A percentile compares a stretch with the other conserved stretches of the same genome.
Conservation (phyloP, 2,888 invertebrate species). For the Stramonita haemastoma region DNA sequence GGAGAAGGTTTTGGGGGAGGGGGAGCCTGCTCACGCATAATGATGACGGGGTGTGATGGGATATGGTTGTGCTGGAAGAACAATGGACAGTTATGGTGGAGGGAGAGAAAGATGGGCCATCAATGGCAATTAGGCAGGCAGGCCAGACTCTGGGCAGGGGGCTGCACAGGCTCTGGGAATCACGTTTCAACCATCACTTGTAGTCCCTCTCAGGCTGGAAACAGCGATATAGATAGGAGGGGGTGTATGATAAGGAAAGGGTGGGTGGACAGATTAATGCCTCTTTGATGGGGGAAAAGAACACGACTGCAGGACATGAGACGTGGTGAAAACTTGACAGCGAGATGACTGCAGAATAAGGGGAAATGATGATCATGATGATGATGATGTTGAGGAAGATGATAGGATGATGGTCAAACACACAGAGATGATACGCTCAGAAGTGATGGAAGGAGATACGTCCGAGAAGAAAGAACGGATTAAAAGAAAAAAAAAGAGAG, state of each 20-base stretch:
- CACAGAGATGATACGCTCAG: too few relatives aligned
- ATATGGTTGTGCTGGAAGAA: not conserved
- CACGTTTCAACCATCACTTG: not conserved
- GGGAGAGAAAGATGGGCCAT: not conserved
- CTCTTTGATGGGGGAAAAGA: too few relatives aligned
- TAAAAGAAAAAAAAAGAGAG: too few relatives aligned
- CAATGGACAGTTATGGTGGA: not conserved
- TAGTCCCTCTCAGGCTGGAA: not conserved
- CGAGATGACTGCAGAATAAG: too few relatives aligned
- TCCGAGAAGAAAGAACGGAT: not conserved
- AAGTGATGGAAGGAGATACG: not conserved
- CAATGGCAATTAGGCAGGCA: not conserved
- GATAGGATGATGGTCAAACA: too few relatives aligned
- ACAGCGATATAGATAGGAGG: not conserved
- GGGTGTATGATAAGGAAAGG: not conserved
- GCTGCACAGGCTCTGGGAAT: not conserved
- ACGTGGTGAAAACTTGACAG: too few relatives aligned
- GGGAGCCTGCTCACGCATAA: not conserved
- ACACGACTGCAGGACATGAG: too few relatives aligned
- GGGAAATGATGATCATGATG: too few relatives aligned
- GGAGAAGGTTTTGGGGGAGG: too few relatives aligned
- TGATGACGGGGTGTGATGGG: not conserved
- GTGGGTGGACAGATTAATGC: too few relatives aligned
- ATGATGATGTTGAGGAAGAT: too few relatives aligned
- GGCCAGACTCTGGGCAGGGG: not conserved